phyloP scores from a whole-genome alignment of 2,888 invertebrate species.

The Netelia virgata region DNA sequence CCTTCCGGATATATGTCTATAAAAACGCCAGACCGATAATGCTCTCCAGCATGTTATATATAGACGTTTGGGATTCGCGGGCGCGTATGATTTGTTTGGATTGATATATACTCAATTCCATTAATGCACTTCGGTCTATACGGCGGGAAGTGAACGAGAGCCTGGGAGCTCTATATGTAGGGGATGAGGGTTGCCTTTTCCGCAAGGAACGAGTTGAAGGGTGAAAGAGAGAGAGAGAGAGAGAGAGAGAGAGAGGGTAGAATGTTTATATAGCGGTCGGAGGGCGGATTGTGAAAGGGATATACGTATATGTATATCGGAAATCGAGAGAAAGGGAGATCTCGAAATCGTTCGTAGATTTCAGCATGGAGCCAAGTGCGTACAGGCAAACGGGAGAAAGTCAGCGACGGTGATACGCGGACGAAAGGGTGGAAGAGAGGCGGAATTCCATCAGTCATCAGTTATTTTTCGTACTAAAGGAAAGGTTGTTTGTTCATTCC shows the following conservation, averaged over 20 bases:
- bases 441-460: not conserved
- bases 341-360: conserved; percentile 58
- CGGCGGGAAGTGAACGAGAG: conserved; percentile 64
- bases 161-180: conserved; percentile 33
- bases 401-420: not conserved
- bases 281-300: conserved; percentile 28
- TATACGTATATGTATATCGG: conserved; percentile 4
- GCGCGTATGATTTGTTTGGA: conserved; percentile 67
- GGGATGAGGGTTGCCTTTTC: conserved; percentile 44
- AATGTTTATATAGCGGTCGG: not conserved
- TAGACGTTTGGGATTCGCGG: conserved; percentile 46
- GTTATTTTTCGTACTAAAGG: not conserved
- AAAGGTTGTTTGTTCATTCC: no score
- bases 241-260: conserved; percentile 7
- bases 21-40: conserved; percentile 12
- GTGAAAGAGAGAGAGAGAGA: conserved; percentile 13
- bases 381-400: not conserved
- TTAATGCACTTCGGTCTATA: conserved; percentile 65
- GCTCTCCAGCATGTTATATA: not conserved
- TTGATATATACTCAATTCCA: conserved; percentile 70
- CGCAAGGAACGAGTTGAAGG: conserved; percentile 24
- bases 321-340: conserved; percentile 45
- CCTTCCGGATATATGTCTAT: conserved; percentile 10
- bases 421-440: not conserved
- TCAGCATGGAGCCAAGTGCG: conserved; percentile 43